A percentile compares a stretch with the other conserved stretches of the same genome.
Evolutionary conservation across 1,140 invertebrate genomes (phyloP).

Genomic region (Caenorhabditis inopinata): DNA sequence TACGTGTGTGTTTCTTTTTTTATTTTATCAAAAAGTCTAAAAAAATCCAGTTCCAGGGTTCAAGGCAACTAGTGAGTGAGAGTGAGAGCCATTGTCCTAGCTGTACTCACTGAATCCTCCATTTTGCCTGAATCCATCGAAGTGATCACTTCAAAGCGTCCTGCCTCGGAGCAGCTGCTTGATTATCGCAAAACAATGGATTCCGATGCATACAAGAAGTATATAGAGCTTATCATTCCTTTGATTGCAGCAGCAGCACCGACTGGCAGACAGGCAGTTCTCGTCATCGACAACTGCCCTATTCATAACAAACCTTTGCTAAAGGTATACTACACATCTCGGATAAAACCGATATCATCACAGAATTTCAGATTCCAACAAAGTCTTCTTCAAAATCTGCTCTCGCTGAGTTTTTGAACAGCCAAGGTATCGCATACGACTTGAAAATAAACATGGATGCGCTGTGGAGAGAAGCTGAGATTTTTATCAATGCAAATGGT

Average conservation of each 20-base stretch:
- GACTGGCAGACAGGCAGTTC: not conserved
- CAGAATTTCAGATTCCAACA: not conserved
- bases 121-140: not conserved
- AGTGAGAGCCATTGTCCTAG: not conserved
- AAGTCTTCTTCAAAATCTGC: not conserved
- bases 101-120: not conserved
- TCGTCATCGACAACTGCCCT: not conserved
- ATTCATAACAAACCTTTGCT: not conserved
- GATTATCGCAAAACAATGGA: not conserved
- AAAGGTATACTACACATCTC: not conserved
- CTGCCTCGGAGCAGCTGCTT: not conserved
- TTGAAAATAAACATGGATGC: not conserved
- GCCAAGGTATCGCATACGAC: not conserved
- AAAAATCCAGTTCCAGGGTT: not conserved
- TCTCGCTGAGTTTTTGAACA: not conserved
- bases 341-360: not conserved
- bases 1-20: too few relatives aligned
- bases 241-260: not conserved
- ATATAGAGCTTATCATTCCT: not conserved
- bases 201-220: not conserved
- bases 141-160: not conserved
- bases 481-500: not conserved
- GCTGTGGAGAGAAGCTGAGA: not conserved
- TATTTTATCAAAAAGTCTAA: not conserved
- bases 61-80: not conserved